A percentile compares a stretch with the other conserved stretches of the same genome.
Conservation (phyloP, 2,113 vertebrate species). For the Bubalus kerabau region DNA sequence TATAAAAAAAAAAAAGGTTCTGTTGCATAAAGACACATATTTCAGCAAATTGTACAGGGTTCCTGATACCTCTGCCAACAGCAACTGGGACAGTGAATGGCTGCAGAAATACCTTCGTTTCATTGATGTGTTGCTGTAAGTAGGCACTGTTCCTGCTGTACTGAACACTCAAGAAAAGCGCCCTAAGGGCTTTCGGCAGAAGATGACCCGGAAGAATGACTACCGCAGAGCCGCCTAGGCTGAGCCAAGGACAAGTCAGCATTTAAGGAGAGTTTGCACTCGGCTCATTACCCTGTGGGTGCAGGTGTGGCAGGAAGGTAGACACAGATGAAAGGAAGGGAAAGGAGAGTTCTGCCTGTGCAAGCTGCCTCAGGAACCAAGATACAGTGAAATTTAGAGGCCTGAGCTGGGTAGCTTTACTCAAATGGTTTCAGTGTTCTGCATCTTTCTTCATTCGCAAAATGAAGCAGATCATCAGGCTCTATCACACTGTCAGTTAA, state of each 20-base stretch:
- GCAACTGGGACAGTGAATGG: not conserved
- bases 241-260: too few species aligned
- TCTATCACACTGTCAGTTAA: not conserved
- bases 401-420: not conserved
- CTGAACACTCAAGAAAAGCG: not conserved
- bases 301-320: not conserved
- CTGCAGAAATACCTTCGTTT: too few species aligned
- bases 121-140: not conserved
- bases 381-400: fast-evolving
- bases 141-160: not conserved
- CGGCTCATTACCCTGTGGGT: not conserved
- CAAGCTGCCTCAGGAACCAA: not conserved
- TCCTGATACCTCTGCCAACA: not conserved
- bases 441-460: not conserved
- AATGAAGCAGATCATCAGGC: not conserved
- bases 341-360: not conserved
- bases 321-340: not conserved
- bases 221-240: not conserved
- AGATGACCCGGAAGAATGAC: not conserved
- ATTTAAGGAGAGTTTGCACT: not conserved
- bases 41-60: not conserved
- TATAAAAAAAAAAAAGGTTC: not conserved
- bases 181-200: not conserved
- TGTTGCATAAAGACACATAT: not conserved
- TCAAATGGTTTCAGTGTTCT: not conserved